These are phyloP conservation scores for Siniperca chuatsi DNA, from an alignment of 2,113 vertebrate genomes.

Conservation along the genomic window DNA sequence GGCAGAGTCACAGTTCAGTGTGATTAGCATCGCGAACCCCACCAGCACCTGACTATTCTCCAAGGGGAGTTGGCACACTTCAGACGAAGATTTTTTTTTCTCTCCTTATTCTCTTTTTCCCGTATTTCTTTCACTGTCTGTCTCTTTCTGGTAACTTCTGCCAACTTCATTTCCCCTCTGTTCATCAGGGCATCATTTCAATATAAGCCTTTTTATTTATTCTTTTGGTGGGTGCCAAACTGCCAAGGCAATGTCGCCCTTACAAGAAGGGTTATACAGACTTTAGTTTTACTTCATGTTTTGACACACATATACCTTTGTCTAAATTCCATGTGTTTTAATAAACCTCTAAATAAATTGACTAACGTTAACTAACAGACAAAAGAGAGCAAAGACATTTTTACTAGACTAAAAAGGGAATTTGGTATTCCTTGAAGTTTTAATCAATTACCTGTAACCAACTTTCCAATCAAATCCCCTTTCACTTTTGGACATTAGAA, in stretches of 20 bases:
- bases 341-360: background rate
- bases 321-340: background rate
- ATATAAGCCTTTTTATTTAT: conserved; percentile 28
- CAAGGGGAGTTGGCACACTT: conserved; percentile 77
- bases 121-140: conserved; percentile 2
- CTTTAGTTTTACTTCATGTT: conserved; percentile 11
- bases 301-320: background rate
- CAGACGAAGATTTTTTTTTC: conserved; percentile 28
- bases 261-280: background rate
- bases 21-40: conserved; percentile 75
- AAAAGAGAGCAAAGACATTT: background rate
- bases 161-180: conserved; percentile 44
- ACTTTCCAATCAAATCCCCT: background rate
- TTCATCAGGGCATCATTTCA: conserved; percentile 22
- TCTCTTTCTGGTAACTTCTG: conserved; percentile 30
- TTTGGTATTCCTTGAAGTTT: background rate
- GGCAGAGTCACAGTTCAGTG: conserved; percentile 78
- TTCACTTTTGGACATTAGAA: background rate
- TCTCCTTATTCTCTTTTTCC: background rate
- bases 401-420: background rate
- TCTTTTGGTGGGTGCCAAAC: conserved; percentile 39
- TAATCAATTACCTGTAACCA: background rate
- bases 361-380: background rate
- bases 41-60: conserved; percentile 61
- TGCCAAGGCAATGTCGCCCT: background rate